Evolutionary conservation across 2,113 vertebrate genomes (phyloP), one percentile per base, ranked within the genome.

Genomic region (Turnix velox): DNA sequence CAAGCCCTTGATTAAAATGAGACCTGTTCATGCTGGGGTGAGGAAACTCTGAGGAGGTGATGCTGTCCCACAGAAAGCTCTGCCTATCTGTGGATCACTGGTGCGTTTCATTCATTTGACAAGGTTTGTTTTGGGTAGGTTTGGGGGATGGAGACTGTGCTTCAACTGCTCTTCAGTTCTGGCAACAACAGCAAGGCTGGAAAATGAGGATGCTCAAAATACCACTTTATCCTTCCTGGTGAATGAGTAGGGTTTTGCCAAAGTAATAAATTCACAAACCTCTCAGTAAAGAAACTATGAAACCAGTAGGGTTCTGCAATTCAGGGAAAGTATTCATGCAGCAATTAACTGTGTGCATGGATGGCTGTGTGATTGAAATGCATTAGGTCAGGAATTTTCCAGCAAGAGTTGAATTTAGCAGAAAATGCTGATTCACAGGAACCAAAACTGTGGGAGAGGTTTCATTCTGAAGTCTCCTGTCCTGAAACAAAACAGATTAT

Each of bases 1-100:
- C 45, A 71, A 67, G 61, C 73, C 91, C 87, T 93, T 96, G 67
- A 95, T 90, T 65, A 93, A 82, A 96, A 94, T 81, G 30, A 82
- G 69, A 55, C 90, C 90, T 95, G 52, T 72, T 91, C 43, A n/a
- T 88, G 69, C 30, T 83, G 82, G 69, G 71, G 51, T 46, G 80
- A 77, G 77, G 76, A 92, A 92, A 35, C 61, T 28, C 37, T 75
- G 57, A 88, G 82, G 66, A 82, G 52, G 49, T 93, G 49, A 20
- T 65, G 78, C 77, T 80, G 7, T 84, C 40, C 79, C 1, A 7
- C 65, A 88, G 86, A 68, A 87, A 67, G 42, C 27, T 0, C 6
- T 90, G 33, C 69, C 92, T 78, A 65, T 67, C 37, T 15, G 9
- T 78, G 61, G 94, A 78, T 87, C 52, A 35, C 52, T 72, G 73